Evolutionary conservation across 2,888 invertebrate species (phyloP), one percentile per base, ranked within the genome.

Genomic region (Melangyna quadrimaculata): DNA sequence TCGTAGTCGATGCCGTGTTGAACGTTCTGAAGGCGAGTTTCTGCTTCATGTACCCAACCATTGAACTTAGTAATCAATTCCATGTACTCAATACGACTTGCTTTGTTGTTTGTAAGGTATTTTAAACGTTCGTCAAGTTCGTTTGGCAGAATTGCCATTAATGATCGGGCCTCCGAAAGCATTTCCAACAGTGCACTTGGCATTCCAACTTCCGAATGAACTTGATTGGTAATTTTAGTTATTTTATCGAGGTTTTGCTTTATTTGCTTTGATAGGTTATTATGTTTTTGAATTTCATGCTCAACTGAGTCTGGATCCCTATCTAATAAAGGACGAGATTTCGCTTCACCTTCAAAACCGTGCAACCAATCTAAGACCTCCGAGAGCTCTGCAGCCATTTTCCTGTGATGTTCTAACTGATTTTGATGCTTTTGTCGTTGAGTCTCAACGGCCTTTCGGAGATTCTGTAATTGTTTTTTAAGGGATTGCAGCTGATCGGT

Each of bases 1-100:
- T 96, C 96, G 89, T 97, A 98, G 91, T 98, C 97, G 7, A 98
- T 95, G 14, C 98, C 98, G 87, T 96, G 96, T 89, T 96, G 96
- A 87, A 95, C 95, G 89, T 95, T 95, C 84, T 95, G 94, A 24
- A 98, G 91, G 53, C 96, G 94, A 63, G 95, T 94, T 88, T 96
- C 95, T 0, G 97, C 97, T 89, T 97, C 96, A 89, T 95, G 95
- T 0, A 97, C 95, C 97, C 98, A 97, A 70, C 94, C 94, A 88
- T 95, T 95, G 7, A 98, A 94, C 91, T 96, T 96, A 59, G 96
- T 95, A 1, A 96, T 95, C 6, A 96, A 93, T 65, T 94, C 94
- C 88, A 95, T 94, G 90, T 97, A 97, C 88, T 96, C 95, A 87
- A 96, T 93, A 24, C 97, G 94, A 86, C 95, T 93, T 84, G 95